Evolutionary conservation across 92 coral and sea anemone species (phyloP), one percentile per base, ranked within the genome.

Genomic region (Pocillopora meandrina): DNA sequence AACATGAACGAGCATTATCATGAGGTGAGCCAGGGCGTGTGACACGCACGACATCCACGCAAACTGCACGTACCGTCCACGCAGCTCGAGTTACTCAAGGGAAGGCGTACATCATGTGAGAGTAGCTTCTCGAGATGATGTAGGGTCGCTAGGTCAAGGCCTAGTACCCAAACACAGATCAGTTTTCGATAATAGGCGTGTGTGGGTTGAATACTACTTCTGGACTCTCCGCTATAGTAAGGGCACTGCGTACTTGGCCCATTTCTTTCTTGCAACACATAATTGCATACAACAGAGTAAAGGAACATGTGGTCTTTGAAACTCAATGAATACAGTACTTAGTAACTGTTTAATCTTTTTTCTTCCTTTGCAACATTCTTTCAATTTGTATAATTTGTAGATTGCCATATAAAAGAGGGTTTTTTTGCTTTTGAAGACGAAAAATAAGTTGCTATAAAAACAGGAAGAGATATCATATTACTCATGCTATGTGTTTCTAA

Each of bases 61-160:
- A 33, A 23, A 23, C 16, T 59, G 14, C 62, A 16, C 62, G 62
- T 55, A 55, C 65, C 9, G 65, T 20, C 49, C n/a, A 8, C 68
- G 21, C 68, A 34, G 68, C 56, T 59, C 56, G 56, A 65, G 70
- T 20, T 65, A 65, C 31, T 65, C 14, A 3, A 21, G 35, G 35
- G 9, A 34, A 34, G 73, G 74, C 52, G 52, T 42, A 42, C 52
- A 42, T 42, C 52, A 55, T 70, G 56, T 36, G 15, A 59, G 56
- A 49, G 16, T 20, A 16, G 52, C 11, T 36, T 36, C 56, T 70
- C 55, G 23, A 15, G 20, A 70, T 70, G 56, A 70, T 17, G 42
- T 55, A 18, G 23, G 56, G 56, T 70, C 74, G 56, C 55, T 70
- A 34, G 74, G 74, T 70, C 56, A 70, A 36, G 21, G 20, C 74